Percentiles rank a stretch among this genome's conserved stretches.
Conservation (phyloP, 23 tunicate genomes). For the Oikopleura albicans region DNA sequence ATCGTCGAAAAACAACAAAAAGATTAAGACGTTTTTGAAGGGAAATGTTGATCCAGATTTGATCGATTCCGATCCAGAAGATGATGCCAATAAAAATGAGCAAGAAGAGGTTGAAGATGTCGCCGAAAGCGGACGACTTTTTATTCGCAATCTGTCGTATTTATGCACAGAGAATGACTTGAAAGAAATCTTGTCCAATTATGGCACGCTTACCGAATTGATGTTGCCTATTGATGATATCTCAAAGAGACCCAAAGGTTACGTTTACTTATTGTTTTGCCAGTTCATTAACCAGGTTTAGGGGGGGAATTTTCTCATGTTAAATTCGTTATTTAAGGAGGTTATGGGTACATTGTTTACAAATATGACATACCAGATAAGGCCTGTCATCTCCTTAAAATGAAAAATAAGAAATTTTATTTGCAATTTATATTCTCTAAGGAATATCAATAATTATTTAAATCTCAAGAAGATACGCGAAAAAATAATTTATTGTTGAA, state of each 20-base stretch:
- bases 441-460: too few species aligned
- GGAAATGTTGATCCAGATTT: not conserved
- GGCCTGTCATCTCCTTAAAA: too few species aligned
- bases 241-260: slow-evolving; percentile 31
- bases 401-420: too few species aligned
- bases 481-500: too few species aligned
- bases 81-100: not conserved
- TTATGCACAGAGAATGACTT: slow-evolving; percentile 59
- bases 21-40: slow-evolving; percentile 14
- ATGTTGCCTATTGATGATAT: slow-evolving; percentile 31
- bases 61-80: not conserved
- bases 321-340: too few species aligned
- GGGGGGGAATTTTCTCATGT: too few species aligned
- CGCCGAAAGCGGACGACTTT: slow-evolving; percentile 62
- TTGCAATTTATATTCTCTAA: too few species aligned
- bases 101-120: slow-evolving; percentile 28
- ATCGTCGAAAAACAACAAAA: not conserved
- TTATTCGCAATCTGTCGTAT: slow-evolving; percentile 46
- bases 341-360: too few species aligned
- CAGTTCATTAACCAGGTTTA: too few species aligned
- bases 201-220: slow-evolving; percentile 40
- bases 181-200: slow-evolving; percentile 23
- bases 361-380: too few species aligned
- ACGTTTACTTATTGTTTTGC: too few species aligned
- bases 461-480: too few species aligned